Conservation (phyloP, 2,797 vertebrate species). For the Microhierax caerulescens region DNA sequence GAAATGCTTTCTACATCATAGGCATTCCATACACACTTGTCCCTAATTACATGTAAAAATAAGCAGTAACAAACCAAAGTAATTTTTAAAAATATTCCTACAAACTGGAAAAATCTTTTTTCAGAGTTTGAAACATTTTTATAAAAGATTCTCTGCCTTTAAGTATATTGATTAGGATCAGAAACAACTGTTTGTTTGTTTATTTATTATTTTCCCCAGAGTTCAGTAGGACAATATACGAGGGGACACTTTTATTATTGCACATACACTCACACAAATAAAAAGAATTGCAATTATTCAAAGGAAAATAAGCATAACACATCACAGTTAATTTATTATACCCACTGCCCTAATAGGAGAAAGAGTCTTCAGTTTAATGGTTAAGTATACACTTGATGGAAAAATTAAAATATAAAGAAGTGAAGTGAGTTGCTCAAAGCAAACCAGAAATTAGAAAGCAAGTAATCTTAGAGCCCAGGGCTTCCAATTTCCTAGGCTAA, state of each 20-base stretch:
- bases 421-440: not conserved
- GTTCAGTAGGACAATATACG: not conserved
- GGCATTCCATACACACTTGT: not conserved
- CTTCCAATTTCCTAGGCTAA: not conserved
- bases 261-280: not conserved
- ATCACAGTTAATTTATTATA: not conserved
- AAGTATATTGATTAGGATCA: not conserved
- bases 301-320: not conserved
- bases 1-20: not conserved
- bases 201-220: not conserved
- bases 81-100: not conserved
- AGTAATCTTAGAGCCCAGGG: not conserved
- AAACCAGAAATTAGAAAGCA: not conserved
- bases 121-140: not conserved
- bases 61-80: not conserved
- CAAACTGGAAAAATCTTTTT: not conserved
- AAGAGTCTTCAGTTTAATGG: not conserved
- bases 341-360: not conserved
- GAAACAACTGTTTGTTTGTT: not conserved
- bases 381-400: not conserved
- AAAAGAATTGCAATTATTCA: not conserved
- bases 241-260: not conserved
- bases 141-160: not conserved
- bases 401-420: not conserved
- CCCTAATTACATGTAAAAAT: not conserved